These are phyloP conservation scores for Erpornis zantholeuca DNA, from an alignment of 2,113 vertebrate genomes.

Conservation along the genomic window DNA sequence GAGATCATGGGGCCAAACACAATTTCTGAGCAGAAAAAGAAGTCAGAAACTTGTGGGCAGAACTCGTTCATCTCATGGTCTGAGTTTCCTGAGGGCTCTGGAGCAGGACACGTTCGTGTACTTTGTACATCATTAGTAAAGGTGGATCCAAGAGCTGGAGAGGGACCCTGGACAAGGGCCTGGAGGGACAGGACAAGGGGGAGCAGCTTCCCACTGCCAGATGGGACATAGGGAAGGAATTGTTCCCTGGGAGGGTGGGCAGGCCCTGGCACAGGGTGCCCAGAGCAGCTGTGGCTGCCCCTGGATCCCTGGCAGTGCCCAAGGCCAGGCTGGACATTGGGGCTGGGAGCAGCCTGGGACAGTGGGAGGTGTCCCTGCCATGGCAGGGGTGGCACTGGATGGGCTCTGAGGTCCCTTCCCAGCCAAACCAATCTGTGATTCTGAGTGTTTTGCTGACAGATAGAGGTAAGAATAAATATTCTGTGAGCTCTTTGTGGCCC, in stretches of 20 bases:
- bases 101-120: fast-evolving
- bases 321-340: background rate
- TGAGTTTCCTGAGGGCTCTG: background rate
- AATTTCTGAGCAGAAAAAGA: background rate
- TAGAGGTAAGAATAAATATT: background rate
- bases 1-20: background rate
- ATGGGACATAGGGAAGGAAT: background rate
- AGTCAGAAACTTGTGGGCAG: background rate
- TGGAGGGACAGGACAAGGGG: background rate
- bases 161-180: fast-evolving
- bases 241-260: fast-evolving
- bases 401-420: fast-evolving
- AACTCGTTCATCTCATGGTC: fast-evolving
- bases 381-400: background rate
- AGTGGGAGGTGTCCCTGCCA: background rate
- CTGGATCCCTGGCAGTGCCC: background rate
- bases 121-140: fast-evolving
- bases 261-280: background rate
- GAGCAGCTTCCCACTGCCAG: background rate
- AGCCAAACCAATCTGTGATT: background rate
- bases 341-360: fast-evolving
- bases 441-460: background rate
- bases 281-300: background rate
- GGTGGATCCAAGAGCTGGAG: background rate
- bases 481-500: background rate